Percentiles rank a stretch among this genome's conserved stretches.
phyloP scores from a whole-genome alignment of 1,140 invertebrate genomes.

The Lasioglossum baleicum region DNA sequence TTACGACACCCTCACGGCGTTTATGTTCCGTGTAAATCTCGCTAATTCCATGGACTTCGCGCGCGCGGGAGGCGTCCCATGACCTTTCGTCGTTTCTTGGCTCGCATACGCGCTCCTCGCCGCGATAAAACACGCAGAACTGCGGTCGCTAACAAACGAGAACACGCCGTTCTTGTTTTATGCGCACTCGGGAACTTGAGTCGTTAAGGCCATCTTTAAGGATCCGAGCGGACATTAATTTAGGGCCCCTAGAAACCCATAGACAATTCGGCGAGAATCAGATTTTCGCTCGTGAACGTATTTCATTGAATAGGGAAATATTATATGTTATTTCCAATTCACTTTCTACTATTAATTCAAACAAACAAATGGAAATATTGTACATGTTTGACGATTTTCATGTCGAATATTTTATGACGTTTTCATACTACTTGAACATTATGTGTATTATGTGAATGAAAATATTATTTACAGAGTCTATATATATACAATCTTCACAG shows the following conservation, averaged over 20 bases:
- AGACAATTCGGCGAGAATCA: too few relatives aligned
- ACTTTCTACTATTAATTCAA: too few relatives aligned
- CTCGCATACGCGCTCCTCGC: slow-evolving; percentile 23
- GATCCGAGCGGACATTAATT: not conserved
- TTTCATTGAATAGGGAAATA: too few relatives aligned
- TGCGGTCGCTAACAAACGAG: slow-evolving; percentile 28
- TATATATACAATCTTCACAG: too few relatives aligned
- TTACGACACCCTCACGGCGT: slow-evolving; percentile 74
- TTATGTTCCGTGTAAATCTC: slow-evolving; percentile 77
- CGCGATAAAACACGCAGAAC: slow-evolving; percentile 59
- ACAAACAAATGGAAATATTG: too few relatives aligned
- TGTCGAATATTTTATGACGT: too few relatives aligned
- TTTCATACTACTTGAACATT: too few relatives aligned
- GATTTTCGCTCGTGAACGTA: too few relatives aligned
- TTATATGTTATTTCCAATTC: too few relatives aligned
- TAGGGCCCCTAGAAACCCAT: not conserved
- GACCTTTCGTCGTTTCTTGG: slow-evolving; percentile 57
- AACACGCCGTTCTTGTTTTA: not conserved
- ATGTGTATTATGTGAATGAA: too few relatives aligned
- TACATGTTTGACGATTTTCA: too few relatives aligned
- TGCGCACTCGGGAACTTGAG: not conserved
- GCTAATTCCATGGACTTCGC: slow-evolving; percentile 72
- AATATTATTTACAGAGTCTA: too few relatives aligned
- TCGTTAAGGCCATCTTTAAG: not conserved
- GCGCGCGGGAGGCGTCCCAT: slow-evolving; percentile 32